Evolutionary conservation across 2,888 invertebrate genomes (phyloP), one percentile per base, ranked within the genome.

Genomic region (Tanytarsus gracilentus): DNA sequence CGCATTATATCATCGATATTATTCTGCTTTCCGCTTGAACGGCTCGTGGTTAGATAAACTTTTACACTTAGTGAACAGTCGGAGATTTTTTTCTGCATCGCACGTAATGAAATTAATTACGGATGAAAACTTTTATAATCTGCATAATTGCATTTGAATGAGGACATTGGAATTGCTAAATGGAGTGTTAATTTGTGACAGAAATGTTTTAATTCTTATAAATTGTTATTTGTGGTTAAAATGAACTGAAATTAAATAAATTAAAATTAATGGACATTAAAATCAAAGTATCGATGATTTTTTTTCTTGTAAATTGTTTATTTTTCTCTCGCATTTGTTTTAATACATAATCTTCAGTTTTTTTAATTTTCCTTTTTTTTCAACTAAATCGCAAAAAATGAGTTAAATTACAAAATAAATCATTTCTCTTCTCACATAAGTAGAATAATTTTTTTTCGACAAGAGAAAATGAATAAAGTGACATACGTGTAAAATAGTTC

Each of bases 111-210:
- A 33, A 30, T 52, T 58, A 58, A 48, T 48, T 40, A 40, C 25
- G 25, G 40, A 40, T 40, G 18, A 14, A 14, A 14, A 18, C 18
- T 44, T 16, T 18, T 18, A 44, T 11, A 56, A 21, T 33, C 40
- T 55, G 33, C 53, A 53, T 55, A 25, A 29, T 11, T n/a, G 39
- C n/a, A 8, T 30, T 30, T 6, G 1, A 16, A 21, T 21, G 16
- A 8, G 16, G 44, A 21, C 18, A 7, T 8, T 21, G 21, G 5
- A 33, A 33, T 40, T 40, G 56, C 33, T 40, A 40, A 56, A 56
- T 56, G 56, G 27, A 25, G 56, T 21, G 44, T n/a, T 56, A 56
- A 56, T 56, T 44, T 26, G 16, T 40, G 40, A 39, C 23, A 23
- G 9, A 36, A 36, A 36, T 36, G n/a, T 36, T 14, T 36, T 36